A percentile compares a stretch with the other conserved stretches of the same genome.
These are phyloP conservation scores for Amyelois transitella DNA, from an alignment of 1,140 invertebrate species.

Conservation along the genomic window DNA sequence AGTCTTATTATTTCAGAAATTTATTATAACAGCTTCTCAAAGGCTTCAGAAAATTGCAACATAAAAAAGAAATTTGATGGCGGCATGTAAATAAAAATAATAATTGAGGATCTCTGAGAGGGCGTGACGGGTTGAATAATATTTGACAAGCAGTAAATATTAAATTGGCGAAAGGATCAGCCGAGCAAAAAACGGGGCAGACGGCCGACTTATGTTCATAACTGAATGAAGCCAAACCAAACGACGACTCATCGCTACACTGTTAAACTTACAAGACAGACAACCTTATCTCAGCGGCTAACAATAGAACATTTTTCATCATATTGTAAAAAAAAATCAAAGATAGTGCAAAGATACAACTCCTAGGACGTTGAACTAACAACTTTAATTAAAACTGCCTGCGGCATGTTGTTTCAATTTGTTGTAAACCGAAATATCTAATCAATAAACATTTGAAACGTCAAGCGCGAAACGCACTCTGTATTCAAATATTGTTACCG, in stretches of 20 bases:
- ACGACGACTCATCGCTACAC: constrained; percentile 45
- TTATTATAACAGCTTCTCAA: constrained; percentile 1
- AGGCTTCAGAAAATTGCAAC: constrained; percentile 28
- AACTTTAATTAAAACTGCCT: constrained; percentile 53
- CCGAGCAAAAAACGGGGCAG: constrained; percentile 35
- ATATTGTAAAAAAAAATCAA: constrained; percentile 37
- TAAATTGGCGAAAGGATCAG: constrained; percentile 46
- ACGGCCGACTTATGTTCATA: constrained; percentile 33
- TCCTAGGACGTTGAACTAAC: constrained; percentile 30
- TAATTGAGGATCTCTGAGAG: constrained; percentile 30
- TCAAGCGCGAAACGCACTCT: constrained; percentile 34
- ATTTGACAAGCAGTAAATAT: constrained; percentile 54
- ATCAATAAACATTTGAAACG: constrained; percentile 60
- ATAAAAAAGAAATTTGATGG: constrained; percentile 38
- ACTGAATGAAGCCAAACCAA: constrained; percentile 26
- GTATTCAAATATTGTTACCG: constrained; percentile 58
- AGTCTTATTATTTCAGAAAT: background rate
- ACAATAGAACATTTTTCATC: constrained; percentile 53
- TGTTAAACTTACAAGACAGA: constrained; percentile 44
- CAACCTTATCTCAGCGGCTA: constrained; percentile 39
- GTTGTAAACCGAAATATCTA: constrained; percentile 50
- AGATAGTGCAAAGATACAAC: constrained; percentile 35
- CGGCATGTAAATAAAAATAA: constrained; percentile 36
- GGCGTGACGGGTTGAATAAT: constrained; percentile 42
- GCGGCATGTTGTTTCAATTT: constrained; percentile 47